Base-by-base conservation (phyloP, 2,113 vertebrate genomes). In the Gopherus flavomarginatus region DNA sequence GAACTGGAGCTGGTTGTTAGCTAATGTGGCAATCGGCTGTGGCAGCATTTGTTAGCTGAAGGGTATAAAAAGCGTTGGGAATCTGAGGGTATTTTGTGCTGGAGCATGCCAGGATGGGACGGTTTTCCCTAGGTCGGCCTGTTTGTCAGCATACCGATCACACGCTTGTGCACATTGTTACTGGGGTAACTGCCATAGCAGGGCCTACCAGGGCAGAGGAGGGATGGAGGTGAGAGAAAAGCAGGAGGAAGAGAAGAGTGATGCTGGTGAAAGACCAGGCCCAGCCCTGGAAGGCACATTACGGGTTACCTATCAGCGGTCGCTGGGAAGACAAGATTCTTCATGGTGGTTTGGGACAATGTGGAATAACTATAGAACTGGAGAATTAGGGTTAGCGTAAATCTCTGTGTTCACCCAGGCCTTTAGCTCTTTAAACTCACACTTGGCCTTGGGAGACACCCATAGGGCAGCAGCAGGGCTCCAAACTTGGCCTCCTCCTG, bases 171-270 rank as follows among this genome's bases (percentile, higher is more conserved):
- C 29, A 31, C 59, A 27, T 5, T 3, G 57, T 8, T n/a, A 16
- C 62, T 65, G 31, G 13, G n/a, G n/a, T n/a, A n/a, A 50, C 91
- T 1, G 65, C 94, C 97, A 97, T 97, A 54, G 79, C 79, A 8
- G 24, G 10, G 1, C 4, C 85, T 69, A 5, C 4, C 52, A 22
- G 21, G 50, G 84, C 53, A 77, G 47, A 49, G 24, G 26, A 13
- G 77, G 75, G 4, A 5, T 1, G 24, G 88, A 62, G 81, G 35
- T 5, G 27, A 47, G 19, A 38, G 29, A 27, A 21, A 13, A 3
- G 24, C 14, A 11, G 21, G 4, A 0, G 94, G 6, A 5, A 8
- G 44, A 49, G 77, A 17, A 1, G 77, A 24, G 42, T 27, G 44
- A 29, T 12, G 19, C 21, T 26, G 57, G 57, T 31, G 57, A 62